Percentiles rank a stretch among this genome's conserved stretches.
Evolutionary conservation across 1,140 invertebrate genomes (phyloP).

Genomic region (Drosophila pseudoananassae): DNA sequence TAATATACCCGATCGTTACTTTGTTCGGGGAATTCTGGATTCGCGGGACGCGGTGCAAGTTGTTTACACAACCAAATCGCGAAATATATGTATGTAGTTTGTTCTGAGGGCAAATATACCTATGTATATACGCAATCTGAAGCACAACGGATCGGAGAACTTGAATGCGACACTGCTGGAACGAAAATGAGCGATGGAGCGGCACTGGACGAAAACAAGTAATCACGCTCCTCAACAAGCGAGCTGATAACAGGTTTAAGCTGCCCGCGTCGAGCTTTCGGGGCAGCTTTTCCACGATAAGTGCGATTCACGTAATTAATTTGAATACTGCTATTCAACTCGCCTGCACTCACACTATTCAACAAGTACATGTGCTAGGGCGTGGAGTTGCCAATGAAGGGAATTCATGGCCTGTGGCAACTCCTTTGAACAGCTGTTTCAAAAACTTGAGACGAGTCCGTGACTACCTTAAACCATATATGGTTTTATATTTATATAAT

Average conservation of each 20-base stretch:
- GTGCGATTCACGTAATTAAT: constrained; percentile 18
- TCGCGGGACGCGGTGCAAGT: constrained; percentile 19
- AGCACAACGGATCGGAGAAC: constrained; percentile 33
- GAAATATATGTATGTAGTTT: constrained; percentile 14
- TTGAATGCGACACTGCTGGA: constrained; percentile 35
- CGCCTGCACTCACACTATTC: constrained; percentile 14
- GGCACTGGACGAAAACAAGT: constrained; percentile 33
- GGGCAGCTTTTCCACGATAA: constrained; percentile 25
- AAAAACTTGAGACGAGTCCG: background rate
- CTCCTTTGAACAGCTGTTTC: constrained; percentile 23
- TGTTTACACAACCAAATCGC: constrained; percentile 58
- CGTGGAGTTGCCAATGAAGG: background rate
- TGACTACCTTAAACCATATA: background rate
- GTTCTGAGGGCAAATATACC: constrained; percentile 5
- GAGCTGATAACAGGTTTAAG: constrained; percentile 74
- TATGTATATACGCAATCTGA: background rate
- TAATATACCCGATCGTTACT: constrained; percentile 7
- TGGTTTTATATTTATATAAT: background rate
- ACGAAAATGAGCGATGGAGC: constrained; percentile 13
- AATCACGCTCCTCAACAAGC: constrained; percentile 17
- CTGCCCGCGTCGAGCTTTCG: constrained; percentile 47
- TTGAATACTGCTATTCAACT: constrained; percentile 32
- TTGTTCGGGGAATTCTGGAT: constrained; percentile 29
- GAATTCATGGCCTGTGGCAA: constrained; percentile 6
- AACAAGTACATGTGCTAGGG: background rate